phyloP scores from a whole-genome alignment of 2,888 invertebrate species.

The Himalopsyche anomala region DNA sequence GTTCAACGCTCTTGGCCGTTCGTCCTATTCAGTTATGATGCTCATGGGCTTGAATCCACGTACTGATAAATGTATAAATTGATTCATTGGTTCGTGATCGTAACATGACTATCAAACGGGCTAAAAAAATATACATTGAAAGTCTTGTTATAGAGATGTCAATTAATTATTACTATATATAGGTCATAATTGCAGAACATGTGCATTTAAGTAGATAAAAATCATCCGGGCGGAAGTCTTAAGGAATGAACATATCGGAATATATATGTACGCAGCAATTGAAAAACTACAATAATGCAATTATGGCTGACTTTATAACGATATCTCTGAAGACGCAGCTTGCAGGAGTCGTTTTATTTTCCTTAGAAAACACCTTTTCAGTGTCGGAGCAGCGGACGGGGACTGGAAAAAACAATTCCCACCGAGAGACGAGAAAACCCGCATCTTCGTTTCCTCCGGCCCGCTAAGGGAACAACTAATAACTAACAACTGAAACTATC shows the following conservation, averaged over 20 bases:
- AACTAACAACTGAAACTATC: constrained; percentile 42
- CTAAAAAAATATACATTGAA: too few species aligned
- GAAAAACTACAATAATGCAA: constrained; percentile 44
- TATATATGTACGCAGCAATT: neutral
- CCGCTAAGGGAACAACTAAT: constrained; percentile 39
- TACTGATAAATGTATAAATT: too few species aligned
- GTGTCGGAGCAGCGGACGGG: neutral
- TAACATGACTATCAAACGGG: too few species aligned
- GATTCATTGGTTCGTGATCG: too few species aligned
- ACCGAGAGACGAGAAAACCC: constrained; percentile 45
- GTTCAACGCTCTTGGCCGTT: too few species aligned
- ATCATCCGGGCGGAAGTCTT: constrained; percentile 36
- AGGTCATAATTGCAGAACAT: constrained; percentile 16
- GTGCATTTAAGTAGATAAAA: constrained; percentile 1
- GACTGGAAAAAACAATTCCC: constrained; percentile 48
- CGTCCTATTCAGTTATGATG: too few species aligned
- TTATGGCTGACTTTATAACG: neutral
- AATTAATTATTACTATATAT: neutral
- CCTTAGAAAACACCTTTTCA: constrained; percentile 53
- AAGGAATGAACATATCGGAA: neutral
- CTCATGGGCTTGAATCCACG: too few species aligned
- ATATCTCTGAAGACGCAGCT: constrained; percentile 44
- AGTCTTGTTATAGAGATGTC: neutral
- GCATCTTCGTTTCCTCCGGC: constrained; percentile 45
- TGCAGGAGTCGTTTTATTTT: constrained; percentile 49